Percentiles rank a stretch among this genome's conserved stretches.
phyloP scores from a whole-genome alignment of 2,888 invertebrate species.

The Scaptomyza caliginosa region DNA sequence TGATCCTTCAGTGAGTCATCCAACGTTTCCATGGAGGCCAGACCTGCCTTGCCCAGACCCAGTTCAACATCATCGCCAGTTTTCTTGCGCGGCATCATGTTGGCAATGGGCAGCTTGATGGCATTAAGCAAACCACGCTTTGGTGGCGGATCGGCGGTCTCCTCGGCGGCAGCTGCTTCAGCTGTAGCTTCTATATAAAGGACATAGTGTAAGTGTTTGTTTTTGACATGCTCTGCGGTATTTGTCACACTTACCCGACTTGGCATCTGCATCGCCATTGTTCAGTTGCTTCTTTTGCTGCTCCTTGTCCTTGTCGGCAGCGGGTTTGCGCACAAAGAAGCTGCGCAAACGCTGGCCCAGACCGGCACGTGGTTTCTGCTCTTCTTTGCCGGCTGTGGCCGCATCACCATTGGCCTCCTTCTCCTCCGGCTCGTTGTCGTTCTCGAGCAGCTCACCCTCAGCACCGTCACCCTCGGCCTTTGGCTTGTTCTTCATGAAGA shows the following conservation, averaged over 20 bases:
- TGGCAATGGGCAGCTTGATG: constrained; percentile 87
- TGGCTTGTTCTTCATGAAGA: constrained; percentile 91
- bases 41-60: constrained; percentile 87
- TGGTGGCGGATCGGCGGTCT: constrained; percentile 71
- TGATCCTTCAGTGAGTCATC: constrained; percentile 89
- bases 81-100: constrained; percentile 86
- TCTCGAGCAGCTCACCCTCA: constrained; percentile 84
- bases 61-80: constrained; percentile 85
- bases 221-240: too few species aligned
- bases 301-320: constrained; percentile 79
- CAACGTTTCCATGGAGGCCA: constrained; percentile 92
- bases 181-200: constrained; percentile 78
- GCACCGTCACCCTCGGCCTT: constrained; percentile 86
- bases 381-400: constrained; percentile 60
- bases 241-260: constrained; percentile 77
- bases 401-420: constrained; percentile 67
- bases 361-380: constrained; percentile 80
- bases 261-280: constrained; percentile 82
- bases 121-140: constrained; percentile 86
- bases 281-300: constrained; percentile 74
- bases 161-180: constrained; percentile 70
- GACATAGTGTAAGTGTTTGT: neutral
- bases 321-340: constrained; percentile 85
- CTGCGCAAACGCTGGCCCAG: constrained; percentile 85
- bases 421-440: constrained; percentile 83